Evolutionary conservation across 2,797 vertebrate genomes (phyloP).

Genomic region (Remorina albescens): DNA sequence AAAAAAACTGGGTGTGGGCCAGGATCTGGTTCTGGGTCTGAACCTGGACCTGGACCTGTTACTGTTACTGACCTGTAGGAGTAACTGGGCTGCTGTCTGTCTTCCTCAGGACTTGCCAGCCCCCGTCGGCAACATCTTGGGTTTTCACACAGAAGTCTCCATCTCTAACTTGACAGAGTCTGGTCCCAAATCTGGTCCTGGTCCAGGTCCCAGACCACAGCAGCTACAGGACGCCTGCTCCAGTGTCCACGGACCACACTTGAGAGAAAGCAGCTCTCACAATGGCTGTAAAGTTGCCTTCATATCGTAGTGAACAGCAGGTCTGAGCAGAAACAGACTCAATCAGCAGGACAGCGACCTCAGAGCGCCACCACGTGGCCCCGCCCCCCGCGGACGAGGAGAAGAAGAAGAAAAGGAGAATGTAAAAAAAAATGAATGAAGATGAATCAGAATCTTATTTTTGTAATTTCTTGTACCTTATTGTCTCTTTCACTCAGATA

Average conservation of each 20-base stretch:
- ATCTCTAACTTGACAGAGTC: constrained; percentile 78
- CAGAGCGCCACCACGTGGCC: constrained; percentile 66
- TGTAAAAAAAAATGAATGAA: constrained; percentile 81
- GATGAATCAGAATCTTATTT: constrained; percentile 88
- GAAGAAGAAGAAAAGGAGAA: constrained; percentile 43
- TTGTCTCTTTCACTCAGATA: constrained; percentile 79
- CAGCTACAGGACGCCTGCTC: constrained; percentile 80
- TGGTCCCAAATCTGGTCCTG: constrained; percentile 74
- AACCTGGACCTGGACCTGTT: no score
- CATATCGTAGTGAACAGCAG: constrained; percentile 78
- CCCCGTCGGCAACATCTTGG: constrained; percentile 90
- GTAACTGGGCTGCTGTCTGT: constrained; percentile 1
- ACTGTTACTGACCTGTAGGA: background rate
- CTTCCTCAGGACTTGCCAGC: constrained; percentile 89
- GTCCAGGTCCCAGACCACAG: constrained; percentile 37
- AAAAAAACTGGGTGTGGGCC: no score
- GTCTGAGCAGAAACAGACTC: constrained; percentile 69
- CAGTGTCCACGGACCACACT: constrained; percentile 82
- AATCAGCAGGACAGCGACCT: background rate
- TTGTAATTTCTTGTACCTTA: constrained; percentile 94
- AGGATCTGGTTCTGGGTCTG: no score
- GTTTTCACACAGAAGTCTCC: constrained; percentile 79
- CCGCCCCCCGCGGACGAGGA: background rate
- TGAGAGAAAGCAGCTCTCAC: constrained; percentile 69
- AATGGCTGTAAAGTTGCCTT: constrained; percentile 83